Conservation (phyloP, 1,140 invertebrate genomes). For the Aphaenogaster rudis region DNA sequence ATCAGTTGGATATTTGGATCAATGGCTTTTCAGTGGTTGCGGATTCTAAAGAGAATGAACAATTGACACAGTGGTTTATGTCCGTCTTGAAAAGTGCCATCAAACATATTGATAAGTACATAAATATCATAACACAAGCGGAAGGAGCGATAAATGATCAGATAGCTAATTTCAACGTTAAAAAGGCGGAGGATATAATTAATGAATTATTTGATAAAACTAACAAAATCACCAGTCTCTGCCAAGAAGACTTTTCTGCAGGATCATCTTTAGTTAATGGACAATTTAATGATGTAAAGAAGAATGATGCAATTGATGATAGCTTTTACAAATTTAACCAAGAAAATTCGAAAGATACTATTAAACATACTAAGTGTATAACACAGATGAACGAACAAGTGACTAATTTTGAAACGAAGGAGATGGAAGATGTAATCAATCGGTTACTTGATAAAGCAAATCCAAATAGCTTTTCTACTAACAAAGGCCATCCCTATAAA, state of each 20-base stretch:
- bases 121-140: conserved; percentile 69
- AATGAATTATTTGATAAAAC: conserved; percentile 53
- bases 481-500: neutral
- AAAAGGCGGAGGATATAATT: conserved; percentile 76
- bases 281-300: neutral
- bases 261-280: neutral
- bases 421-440: neutral
- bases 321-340: neutral
- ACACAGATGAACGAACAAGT: conserved; percentile 65
- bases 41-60: conserved; percentile 76
- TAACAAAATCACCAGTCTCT: neutral
- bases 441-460: neutral
- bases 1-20: conserved; percentile 90
- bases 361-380: conserved; percentile 75
- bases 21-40: conserved; percentile 85
- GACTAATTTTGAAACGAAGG: neutral
- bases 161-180: conserved; percentile 44
- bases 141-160: conserved; percentile 73
- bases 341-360: conserved; percentile 61
- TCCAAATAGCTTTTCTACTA: neutral
- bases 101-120: conserved; percentile 79
- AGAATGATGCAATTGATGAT: neutral
- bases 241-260: neutral
- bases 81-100: conserved; percentile 76
- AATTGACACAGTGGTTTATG: conserved; percentile 80